These are phyloP conservation scores for Psophia crepitans DNA, from an alignment of 2,113 vertebrate species.

Conservation along the genomic window DNA sequence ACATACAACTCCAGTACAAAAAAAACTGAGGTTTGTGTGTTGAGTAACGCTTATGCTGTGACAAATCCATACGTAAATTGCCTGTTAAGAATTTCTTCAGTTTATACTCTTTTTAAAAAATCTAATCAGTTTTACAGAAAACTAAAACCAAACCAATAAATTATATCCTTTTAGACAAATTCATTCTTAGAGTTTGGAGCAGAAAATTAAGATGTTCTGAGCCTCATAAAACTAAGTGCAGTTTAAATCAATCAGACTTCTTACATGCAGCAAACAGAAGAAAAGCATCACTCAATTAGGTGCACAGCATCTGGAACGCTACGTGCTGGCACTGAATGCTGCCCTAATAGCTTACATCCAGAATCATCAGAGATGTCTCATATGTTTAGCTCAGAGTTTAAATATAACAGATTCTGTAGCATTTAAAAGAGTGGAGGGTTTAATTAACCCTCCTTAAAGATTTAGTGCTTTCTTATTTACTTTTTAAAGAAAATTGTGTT, in stretches of 20 bases:
- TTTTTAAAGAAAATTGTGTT: slow-evolving; percentile 9
- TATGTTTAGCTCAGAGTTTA: background rate
- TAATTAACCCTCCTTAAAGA: slow-evolving; percentile 55
- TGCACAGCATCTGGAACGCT: background rate
- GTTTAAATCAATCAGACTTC: background rate
- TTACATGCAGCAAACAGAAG: background rate
- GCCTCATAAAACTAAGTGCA: background rate
- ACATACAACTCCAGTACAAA: background rate
- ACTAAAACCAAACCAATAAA: background rate
- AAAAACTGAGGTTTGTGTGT: background rate
- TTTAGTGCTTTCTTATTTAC: slow-evolving; percentile 12
- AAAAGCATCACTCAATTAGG: background rate
- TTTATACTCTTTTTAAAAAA: background rate
- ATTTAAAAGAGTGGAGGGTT: slow-evolving; percentile 53
- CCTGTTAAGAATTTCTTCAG: background rate
- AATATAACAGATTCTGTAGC: background rate
- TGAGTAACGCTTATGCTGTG: background rate
- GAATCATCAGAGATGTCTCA: background rate
- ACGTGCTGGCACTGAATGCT: background rate
- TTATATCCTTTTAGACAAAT: background rate
- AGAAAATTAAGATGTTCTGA: background rate
- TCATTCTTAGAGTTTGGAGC: background rate
- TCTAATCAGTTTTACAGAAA: background rate
- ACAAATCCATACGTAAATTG: background rate
- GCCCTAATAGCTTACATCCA: background rate